Percentiles rank a stretch among this genome's conserved stretches.
Conservation (phyloP, 2,797 vertebrate species). For the Chrysolophus pictus region DNA sequence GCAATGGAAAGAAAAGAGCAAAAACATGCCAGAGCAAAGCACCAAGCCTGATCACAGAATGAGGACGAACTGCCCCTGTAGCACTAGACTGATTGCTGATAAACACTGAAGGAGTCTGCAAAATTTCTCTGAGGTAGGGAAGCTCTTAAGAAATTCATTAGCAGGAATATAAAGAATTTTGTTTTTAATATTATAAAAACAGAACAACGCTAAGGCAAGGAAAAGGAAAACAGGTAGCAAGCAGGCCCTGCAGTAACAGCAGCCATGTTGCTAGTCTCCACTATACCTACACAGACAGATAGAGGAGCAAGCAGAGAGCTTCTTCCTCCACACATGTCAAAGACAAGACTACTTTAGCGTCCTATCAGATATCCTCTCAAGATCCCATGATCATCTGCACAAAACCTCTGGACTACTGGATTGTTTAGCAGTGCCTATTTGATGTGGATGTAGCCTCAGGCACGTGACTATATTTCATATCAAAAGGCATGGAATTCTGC, state of each 20-base stretch:
- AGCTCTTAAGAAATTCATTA: not conserved
- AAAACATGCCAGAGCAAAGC: conserved; percentile 4
- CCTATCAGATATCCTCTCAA: not conserved
- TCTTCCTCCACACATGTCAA: not conserved
- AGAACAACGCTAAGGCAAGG: not conserved
- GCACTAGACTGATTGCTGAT: not conserved
- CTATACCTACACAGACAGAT: not conserved
- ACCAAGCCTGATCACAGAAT: not conserved
- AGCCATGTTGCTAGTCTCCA: not conserved
- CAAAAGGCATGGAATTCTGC: not conserved
- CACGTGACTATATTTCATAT: conserved; percentile 14
- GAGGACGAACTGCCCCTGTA: not conserved
- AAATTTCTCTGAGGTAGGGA: not conserved
- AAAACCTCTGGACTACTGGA: not conserved
- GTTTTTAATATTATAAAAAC: not conserved
- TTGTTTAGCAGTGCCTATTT: not conserved
- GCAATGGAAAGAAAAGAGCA: conserved; percentile 3
- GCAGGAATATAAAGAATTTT: not conserved
- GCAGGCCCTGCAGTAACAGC: not conserved
- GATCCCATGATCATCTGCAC: not conserved
- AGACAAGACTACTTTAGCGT: not conserved
- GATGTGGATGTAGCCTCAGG: conserved; percentile 18
- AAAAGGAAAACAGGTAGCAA: not conserved
- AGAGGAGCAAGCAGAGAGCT: not conserved
- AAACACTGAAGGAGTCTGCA: not conserved